These are phyloP conservation scores for Sorex araneus DNA, from an alignment of 2,113 vertebrate species.

Conservation along the genomic window DNA sequence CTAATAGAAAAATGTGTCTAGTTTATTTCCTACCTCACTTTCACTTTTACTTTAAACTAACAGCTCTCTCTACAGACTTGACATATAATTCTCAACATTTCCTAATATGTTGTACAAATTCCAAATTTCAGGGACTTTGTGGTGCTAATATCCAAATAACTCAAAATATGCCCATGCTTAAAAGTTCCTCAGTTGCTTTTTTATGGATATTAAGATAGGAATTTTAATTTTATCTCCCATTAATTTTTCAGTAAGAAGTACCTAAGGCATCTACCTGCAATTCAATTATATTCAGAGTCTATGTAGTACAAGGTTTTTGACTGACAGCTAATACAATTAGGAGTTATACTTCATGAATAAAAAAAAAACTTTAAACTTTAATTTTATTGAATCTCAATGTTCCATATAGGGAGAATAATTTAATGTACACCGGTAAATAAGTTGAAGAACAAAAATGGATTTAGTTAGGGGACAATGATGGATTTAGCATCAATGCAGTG, in stretches of 20 bases:
- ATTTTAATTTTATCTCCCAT: conserved; percentile 25
- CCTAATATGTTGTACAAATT: not conserved
- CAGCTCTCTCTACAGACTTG: not conserved
- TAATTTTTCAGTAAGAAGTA: conserved; percentile 23
- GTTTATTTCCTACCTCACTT: conserved; percentile 32
- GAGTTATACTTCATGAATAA: conserved; percentile 25
- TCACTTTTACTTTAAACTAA: not conserved
- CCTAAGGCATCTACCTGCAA: not conserved
- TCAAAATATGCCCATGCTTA: not conserved
- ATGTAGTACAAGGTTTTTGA: conserved; percentile 26
- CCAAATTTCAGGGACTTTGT: conserved; percentile 12
- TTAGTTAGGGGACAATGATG: not conserved
- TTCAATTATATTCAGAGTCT: conserved; percentile 9
- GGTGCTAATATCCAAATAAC: not conserved
- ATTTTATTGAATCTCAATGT: conserved; percentile 56
- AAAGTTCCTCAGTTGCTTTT: conserved; percentile 9
- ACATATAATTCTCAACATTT: not conserved
- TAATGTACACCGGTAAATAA: conserved; percentile 7
- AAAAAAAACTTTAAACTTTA: conserved; percentile 57
- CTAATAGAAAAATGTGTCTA: not conserved
- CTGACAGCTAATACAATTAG: not conserved
- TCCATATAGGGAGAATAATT: conserved; percentile 31
- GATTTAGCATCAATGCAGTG: conserved; percentile 45
- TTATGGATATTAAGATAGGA: not conserved
- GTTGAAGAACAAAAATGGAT: conserved; percentile 24